phyloP scores from a whole-genome alignment of 2,888 invertebrate genomes.

The Aethes cnicana region DNA sequence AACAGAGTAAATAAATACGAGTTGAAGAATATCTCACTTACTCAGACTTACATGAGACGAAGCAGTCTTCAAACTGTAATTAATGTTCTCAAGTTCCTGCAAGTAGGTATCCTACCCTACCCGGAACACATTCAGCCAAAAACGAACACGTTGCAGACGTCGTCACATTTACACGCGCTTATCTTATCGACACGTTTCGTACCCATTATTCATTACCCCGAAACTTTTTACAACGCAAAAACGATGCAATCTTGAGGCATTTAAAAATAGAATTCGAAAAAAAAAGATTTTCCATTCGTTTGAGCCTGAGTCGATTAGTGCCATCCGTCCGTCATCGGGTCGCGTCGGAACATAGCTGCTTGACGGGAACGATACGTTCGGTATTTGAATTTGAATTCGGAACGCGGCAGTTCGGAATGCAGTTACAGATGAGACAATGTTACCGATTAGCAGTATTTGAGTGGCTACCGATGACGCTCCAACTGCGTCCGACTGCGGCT shows the following conservation, averaged over 20 bases:
- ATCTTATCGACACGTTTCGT: conserved; percentile 63
- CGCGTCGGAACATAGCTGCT: conserved; percentile 27
- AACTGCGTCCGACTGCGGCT: no score
- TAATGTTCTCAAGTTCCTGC: no score
- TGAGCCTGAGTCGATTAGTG: conserved; percentile 28
- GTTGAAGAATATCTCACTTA: neutral
- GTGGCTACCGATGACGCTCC: no score
- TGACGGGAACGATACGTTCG: conserved; percentile 30
- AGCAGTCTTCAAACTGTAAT: no score
- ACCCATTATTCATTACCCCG: conserved; percentile 40
- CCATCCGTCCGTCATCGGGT: conserved; percentile 30
- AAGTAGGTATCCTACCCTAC: no score
- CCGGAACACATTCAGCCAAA: conserved; percentile 35
- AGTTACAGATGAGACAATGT: conserved; percentile 28
- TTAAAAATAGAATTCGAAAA: conserved; percentile 27
- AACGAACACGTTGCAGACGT: conserved; percentile 54
- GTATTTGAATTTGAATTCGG: conserved; percentile 27
- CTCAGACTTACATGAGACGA: no score
- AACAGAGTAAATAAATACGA: no score
- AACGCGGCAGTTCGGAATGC: conserved; percentile 30
- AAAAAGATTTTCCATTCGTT: conserved; percentile 23
- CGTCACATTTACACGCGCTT: conserved; percentile 41
- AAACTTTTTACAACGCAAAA: conserved; percentile 28
- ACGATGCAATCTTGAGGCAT: conserved; percentile 28
- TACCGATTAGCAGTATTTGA: conserved; percentile 16